Base-by-base conservation (phyloP, 2,113 vertebrate genomes). In the Kryptolebias marmoratus region DNA sequence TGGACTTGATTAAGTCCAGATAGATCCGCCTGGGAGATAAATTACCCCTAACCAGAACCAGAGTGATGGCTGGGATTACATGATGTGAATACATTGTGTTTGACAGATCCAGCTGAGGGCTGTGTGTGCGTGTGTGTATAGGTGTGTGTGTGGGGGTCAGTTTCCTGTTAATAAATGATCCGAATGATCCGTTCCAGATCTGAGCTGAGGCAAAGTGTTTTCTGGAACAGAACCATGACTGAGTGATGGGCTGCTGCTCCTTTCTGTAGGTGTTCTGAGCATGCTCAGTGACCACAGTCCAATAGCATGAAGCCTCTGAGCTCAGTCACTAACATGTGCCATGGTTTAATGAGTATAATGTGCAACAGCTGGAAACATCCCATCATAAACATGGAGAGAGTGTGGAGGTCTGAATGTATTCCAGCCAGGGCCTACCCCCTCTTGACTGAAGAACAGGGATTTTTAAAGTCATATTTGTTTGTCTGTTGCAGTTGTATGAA, bases 51-150 rank as follows among this genome's bases (percentile, higher is more conserved):
- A 77, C 67, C 64, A 54, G 83, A 81, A 86, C 53, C 71, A 87
- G 88, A 92, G 92, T 85, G 89, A 58, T 65, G 68, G 64, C 4
- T 49, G 79, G 90, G 89, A 90, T 93, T 90, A 92, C 89, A 91
- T 59, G 88, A 80, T 83, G 82, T 75, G 82, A 78, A 88, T 80
- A 32, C 79, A 79, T 81, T 75, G 77, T 83, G 71, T 55, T 85
- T 81, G 59, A 83, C 44, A 77, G 81, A 79, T 75, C 80, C 82
- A 68, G 71, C 59, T 67, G 63, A 83, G 65, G 81, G 49, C 75
- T 18, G 65, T 71, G 4, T 39, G 16, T 13, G n/a, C 16, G 47
- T 49, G 47, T 49, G 47, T 49, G 47, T 49, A 14, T 49, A 14
- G 15, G 47, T 49, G 47, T 49, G 47, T 49, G 47, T 49, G 49